Base-by-base conservation (phyloP, 2,113 vertebrate genomes). In the Dipodomys spectabilis region DNA sequence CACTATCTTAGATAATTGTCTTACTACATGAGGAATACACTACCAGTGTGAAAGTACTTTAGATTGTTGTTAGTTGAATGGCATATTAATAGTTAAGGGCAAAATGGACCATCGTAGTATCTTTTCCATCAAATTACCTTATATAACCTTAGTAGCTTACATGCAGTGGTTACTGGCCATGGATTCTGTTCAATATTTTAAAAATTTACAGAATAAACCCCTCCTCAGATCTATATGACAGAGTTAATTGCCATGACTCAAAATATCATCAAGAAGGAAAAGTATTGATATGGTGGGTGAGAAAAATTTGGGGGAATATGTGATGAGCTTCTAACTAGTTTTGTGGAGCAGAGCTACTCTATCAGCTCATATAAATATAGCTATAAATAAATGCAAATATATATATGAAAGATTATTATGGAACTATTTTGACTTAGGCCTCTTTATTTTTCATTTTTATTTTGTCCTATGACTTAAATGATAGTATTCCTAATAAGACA, bases 391-490 rank as follows among this genome's bases (percentile, higher is more conserved):
- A 25, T 67, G 65, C 10, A 25, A 18, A 60, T 60, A 60, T 60
- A 60, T 62, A 5, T 62, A 15, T 16, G 16, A 22, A 62, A 16
- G 20, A 62, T 19, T 16, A 19, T 5, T 62, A 62, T 62, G 20
- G 5, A 22, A 19, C 60, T 62, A 62, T 62, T 62, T 62, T 62
- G 5, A 62, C 20, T 62, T 62, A 62, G 16, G 1, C 60, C 16
- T 2, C 60, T 62, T 16, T 19, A 62, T 62, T 62, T 84, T 82
- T 84, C 30, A 5, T 28, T 28, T 20, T 23, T 44, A 28, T 64
- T 92, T 49, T 92, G 30, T 69, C 27, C n/a, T 83, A 20, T 57
- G 27, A 96, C 45, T 28, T 25, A 82, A 32, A 28, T 3, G 72
- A 64, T 18, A 62, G 71, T n/a, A 68, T 80, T 57, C 11, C 30